phyloP scores from a whole-genome alignment of 2,888 invertebrate species.

The Dendrolimus houi region DNA sequence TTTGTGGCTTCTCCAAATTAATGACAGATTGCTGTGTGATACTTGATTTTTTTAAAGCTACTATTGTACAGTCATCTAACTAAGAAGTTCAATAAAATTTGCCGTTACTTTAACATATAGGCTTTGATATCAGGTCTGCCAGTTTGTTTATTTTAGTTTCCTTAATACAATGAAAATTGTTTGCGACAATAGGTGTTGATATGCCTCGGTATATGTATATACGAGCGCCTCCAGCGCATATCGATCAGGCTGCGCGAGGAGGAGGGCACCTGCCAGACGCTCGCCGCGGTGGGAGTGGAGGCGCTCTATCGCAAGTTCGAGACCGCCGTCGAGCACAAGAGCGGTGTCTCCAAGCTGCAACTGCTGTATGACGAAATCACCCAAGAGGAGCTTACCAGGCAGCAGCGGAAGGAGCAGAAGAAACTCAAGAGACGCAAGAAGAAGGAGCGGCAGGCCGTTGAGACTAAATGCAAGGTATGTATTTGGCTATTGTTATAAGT shows the following conservation, averaged over 20 bases:
- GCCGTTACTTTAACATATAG: no score
- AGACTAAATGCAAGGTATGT: conserved; percentile 58
- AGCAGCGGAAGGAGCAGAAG: conserved; percentile 91
- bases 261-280: conserved; percentile 95
- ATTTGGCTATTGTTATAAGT: background rate
- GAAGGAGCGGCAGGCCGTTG: conserved; percentile 73
- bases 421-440: conserved; percentile 86
- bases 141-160: no score
- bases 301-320: conserved; percentile 93
- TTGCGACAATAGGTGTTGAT: conserved; percentile 81
- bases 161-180: no score
- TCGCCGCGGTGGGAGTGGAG: conserved; percentile 92
- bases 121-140: no score
- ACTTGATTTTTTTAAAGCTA: no score
- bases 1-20: no score
- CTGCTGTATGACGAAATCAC: conserved; percentile 91
- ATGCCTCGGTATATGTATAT: conserved; percentile 94
- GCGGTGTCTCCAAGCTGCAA: conserved; percentile 92
- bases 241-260: conserved; percentile 92
- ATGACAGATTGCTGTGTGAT: no score
- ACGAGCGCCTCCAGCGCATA: conserved; percentile 91
- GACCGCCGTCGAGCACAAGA: conserved; percentile 92
- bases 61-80: no score
- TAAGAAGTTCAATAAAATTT: no score
- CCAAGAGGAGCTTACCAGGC: conserved; percentile 89